These are phyloP conservation scores for Pseudomugil gertrudae DNA, from an alignment of 2,797 vertebrate species.

Conservation along the genomic window DNA sequence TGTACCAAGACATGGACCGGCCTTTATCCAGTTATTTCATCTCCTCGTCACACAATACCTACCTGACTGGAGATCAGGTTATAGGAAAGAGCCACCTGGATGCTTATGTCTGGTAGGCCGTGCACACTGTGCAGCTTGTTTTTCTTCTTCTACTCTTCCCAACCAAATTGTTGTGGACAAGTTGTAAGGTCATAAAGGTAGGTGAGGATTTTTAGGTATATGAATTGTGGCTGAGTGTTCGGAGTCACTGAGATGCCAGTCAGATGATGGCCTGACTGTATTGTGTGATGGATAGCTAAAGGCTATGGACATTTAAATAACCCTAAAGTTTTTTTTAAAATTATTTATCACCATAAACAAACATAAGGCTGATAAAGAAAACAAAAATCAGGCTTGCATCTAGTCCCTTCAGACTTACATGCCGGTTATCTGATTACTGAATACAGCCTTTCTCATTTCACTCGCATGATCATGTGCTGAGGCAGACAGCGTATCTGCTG, in stretches of 20 bases:
- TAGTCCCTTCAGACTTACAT: constrained; percentile 17
- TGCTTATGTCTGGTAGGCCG: constrained; percentile 84
- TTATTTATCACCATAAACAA: background rate
- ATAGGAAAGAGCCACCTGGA: constrained; percentile 86
- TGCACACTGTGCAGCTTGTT: background rate
- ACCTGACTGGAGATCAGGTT: constrained; percentile 86
- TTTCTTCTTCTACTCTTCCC: background rate
- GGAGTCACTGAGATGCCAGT: background rate
- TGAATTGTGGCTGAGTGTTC: background rate
- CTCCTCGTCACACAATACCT: constrained; percentile 92
- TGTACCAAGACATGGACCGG: constrained; percentile 88
- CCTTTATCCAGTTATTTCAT: constrained; percentile 89
- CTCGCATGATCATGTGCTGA: constrained; percentile 61
- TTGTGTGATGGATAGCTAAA: background rate
- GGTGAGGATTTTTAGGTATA: background rate
- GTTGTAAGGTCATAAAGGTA: constrained; percentile 1
- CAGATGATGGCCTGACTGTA: background rate
- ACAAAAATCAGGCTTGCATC: constrained; percentile 4
- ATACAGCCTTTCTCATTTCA: constrained; percentile 43
- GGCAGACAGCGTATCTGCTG: constrained; percentile 62
- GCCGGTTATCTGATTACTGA: constrained; percentile 45
- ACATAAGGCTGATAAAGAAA: background rate
- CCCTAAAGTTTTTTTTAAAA: background rate
- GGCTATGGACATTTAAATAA: background rate
- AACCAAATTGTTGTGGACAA: background rate